A percentile compares a stretch with the other conserved stretches of the same genome.
Evolutionary conservation across 2,113 vertebrate genomes (phyloP).

Genomic region (Ariopsis seemanni): DNA sequence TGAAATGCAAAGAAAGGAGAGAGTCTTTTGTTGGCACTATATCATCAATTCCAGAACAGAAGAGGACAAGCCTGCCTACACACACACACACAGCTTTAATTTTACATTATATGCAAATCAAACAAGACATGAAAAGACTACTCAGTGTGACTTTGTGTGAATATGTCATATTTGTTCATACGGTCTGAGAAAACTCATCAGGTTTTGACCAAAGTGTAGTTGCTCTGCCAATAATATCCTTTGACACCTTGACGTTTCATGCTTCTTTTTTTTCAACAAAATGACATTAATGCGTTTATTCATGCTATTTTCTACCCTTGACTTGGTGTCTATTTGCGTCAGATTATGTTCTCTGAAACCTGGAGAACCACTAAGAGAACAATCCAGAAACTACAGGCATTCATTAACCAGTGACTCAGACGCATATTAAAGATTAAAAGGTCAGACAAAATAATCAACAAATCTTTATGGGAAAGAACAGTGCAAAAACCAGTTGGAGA

Average conservation of each 20-base stretch:
- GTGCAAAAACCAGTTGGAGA: too few relatives aligned
- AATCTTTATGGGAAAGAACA: too few relatives aligned
- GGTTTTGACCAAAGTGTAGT: not conserved
- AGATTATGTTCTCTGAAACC: too few relatives aligned
- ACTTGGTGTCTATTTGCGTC: not conserved
- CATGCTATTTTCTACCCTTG: not conserved
- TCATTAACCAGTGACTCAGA: too few relatives aligned
- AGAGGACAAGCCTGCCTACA: not conserved
- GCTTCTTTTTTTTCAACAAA: not conserved
- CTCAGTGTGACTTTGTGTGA: too few relatives aligned
- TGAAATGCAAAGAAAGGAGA: not conserved
- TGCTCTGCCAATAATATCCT: not conserved
- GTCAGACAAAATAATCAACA: too few relatives aligned
- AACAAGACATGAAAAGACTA: not conserved
- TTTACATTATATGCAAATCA: not conserved
- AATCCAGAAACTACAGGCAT: too few relatives aligned
- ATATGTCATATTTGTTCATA: not conserved
- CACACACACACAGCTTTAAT: not conserved
- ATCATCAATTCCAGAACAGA: not conserved
- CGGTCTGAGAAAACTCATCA: not conserved
- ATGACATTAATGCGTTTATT: not conserved
- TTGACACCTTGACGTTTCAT: not conserved
- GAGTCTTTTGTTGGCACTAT: not conserved
- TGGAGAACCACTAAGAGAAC: too few relatives aligned
- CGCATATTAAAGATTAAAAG: too few relatives aligned